Evolutionary conservation across 2,888 invertebrate species (phyloP), one percentile per base, ranked within the genome.

Genomic region (Cryptocephalus moraei): DNA sequence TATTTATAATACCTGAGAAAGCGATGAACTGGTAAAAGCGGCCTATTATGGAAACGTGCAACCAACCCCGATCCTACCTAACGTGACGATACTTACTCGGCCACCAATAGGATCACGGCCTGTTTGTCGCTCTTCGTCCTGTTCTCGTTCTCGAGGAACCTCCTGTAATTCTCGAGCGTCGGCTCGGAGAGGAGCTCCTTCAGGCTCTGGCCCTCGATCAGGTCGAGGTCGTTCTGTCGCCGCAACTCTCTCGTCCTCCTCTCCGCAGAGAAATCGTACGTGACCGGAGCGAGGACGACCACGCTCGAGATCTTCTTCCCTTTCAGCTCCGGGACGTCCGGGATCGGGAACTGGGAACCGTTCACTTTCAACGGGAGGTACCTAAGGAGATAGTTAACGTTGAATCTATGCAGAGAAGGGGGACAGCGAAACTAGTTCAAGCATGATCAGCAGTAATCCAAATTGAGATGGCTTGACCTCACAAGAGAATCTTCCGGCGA

Each of bases 291-390:
- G 52, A 91, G 67, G 1, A 90, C 88, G 1, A 91, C 90, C 1
- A 91, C 89, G 62, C 89, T 89, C 9, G 86, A 81, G n/a, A 91
- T 81, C 64, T 78, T 82, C 62, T 84, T 82, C 42, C 86, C 87
- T 60, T 77, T 78, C 22, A 91, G 68, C 62, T 82, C 81, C n/a
- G 81, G 79, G 22, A 81, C 82, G 62, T 88, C 85, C 4, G 90
- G 90, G 44, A 90, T 77, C 4, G 91, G 90, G 63, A 91, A 91
- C 58, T 88, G 84, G 32, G 86, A 82, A 1, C 90, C 90, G 59
- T 83, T 87, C 32, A 90, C 85, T 77, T 89, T 89, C 42, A 91
- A 71, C 10, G 90, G 90, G 47, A 91, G 73, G 66, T 90, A 91
- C 46, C 60, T 61, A 46, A 22, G 22, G 22, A n/a, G n/a, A n/a